A percentile compares a stretch with the other conserved stretches of the same genome.
Evolutionary conservation across 2,888 invertebrate species (phyloP).

Genomic region (Acrobasis consociella): DNA sequence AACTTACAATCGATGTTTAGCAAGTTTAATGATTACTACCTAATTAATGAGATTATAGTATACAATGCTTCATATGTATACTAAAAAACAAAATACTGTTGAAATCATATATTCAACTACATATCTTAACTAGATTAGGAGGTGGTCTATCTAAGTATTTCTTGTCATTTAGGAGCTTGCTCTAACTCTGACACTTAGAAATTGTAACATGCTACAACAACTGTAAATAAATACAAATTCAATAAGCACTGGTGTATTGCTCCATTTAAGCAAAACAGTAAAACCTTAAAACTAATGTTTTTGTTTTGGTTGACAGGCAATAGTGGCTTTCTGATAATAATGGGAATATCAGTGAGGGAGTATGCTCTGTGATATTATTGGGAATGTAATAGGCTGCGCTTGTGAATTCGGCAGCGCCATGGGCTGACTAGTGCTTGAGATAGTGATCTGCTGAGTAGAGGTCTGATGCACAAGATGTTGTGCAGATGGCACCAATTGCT

Average conservation of each 20-base stretch:
- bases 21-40: too few species aligned
- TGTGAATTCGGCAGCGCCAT: slow-evolving; percentile 75
- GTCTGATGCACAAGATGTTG: slow-evolving; percentile 74
- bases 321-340: not conserved
- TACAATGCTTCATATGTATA: too few species aligned
- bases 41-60: too few species aligned
- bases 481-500: slow-evolving; percentile 66
- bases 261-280: slow-evolving; percentile 7
- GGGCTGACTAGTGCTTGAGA: slow-evolving; percentile 76
- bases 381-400: slow-evolving; percentile 73
- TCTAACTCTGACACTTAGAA: not conserved
- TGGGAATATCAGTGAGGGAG: slow-evolving; percentile 62
- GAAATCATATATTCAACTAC: too few species aligned
- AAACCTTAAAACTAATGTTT: not conserved
- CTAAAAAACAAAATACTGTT: too few species aligned
- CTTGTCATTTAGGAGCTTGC: too few species aligned
- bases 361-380: slow-evolving; percentile 77
- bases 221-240: slow-evolving; percentile 8
- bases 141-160: too few species aligned
- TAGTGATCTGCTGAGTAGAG: slow-evolving; percentile 75
- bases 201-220: not conserved
- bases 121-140: too few species aligned
- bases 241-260: slow-evolving; percentile 6
- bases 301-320: not conserved
- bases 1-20: too few species aligned